These are phyloP conservation scores for Amiota minor DNA, from an alignment of 2,888 invertebrate species.

Conservation along the genomic window DNA sequence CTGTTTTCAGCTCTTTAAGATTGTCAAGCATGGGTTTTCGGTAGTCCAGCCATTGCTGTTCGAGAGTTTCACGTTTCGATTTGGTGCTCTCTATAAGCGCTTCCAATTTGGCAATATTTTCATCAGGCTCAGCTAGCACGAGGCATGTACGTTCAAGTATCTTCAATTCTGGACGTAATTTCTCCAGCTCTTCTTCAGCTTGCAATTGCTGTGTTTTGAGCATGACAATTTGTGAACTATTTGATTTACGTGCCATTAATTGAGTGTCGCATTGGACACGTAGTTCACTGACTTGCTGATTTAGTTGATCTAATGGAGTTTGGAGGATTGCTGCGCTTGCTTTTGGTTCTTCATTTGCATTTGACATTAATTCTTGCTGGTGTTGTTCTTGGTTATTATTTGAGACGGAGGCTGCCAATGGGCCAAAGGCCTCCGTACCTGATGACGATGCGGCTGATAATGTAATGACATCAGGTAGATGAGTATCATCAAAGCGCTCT, in stretches of 20 bases:
- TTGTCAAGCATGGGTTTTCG: slow-evolving; percentile 77
- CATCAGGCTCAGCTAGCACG: slow-evolving; percentile 79
- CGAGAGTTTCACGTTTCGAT: slow-evolving; percentile 78
- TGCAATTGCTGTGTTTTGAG: slow-evolving; percentile 52
- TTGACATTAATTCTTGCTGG: not conserved
- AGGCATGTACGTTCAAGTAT: slow-evolving; percentile 78
- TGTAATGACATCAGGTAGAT: slow-evolving; percentile 37
- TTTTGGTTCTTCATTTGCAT: not conserved
- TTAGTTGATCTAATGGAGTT: slow-evolving; percentile 50
- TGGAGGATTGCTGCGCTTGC: not conserved
- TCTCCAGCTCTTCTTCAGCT: slow-evolving; percentile 54
- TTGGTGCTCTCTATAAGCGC: slow-evolving; percentile 77
- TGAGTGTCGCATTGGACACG: slow-evolving; percentile 52
- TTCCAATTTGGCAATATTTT: slow-evolving; percentile 77
- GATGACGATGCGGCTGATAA: not conserved
- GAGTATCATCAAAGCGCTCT: slow-evolving; percentile 49
- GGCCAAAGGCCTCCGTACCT: not conserved
- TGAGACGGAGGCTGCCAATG: not conserved
- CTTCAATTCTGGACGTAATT: slow-evolving; percentile 73
- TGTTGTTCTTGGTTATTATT: not conserved
- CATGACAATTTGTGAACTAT: slow-evolving; percentile 41
- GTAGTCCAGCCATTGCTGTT: slow-evolving; percentile 84
- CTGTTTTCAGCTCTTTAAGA: slow-evolving; percentile 59
- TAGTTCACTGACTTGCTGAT: slow-evolving; percentile 54
- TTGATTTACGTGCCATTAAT: slow-evolving; percentile 49